Conservation (phyloP, 2,888 invertebrate genomes). For the Eulithis prunata region DNA sequence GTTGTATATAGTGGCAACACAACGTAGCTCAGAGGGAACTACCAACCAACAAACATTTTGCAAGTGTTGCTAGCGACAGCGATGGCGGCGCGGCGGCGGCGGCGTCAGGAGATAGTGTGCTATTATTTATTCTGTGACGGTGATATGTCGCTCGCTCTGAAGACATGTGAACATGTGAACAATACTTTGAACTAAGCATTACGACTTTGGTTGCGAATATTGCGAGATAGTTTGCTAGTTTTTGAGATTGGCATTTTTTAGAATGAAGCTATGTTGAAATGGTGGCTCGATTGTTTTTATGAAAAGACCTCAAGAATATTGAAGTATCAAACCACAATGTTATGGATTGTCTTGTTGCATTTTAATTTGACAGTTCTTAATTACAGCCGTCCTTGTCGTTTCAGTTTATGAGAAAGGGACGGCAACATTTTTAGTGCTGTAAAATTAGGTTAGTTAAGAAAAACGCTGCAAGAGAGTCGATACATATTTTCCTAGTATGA, state of each 20-base stretch:
- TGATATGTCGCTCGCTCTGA: conserved; percentile 17
- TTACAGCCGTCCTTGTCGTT: too few species aligned
- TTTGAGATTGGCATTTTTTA: conserved; percentile 9
- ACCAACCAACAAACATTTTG: conserved; percentile 39
- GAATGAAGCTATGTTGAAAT: background rate
- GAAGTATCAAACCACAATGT: too few species aligned
- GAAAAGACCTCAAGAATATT: too few species aligned
- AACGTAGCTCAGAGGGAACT: conserved; percentile 37
- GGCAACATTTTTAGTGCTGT: too few species aligned
- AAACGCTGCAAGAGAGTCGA: too few species aligned
- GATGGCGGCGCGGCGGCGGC: too few species aligned
- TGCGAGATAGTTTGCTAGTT: conserved; percentile 6
- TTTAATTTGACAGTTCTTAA: too few species aligned
- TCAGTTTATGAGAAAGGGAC: too few species aligned
- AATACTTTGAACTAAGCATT: conserved; percentile 37
- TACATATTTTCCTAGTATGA: too few species aligned
- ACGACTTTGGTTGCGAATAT: background rate
- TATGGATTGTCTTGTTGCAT: too few species aligned
- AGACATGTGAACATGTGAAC: conserved; percentile 19
- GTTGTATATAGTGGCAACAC: conserved; percentile 23
- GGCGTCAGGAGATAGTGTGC: conserved; percentile 34
- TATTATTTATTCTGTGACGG: conserved; percentile 26
- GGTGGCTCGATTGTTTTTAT: too few species aligned
- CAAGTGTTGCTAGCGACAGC: conserved; percentile 36
- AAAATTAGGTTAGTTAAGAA: too few species aligned